Evolutionary conservation across 2,797 vertebrate genomes (phyloP), one percentile per base, ranked within the genome.

Genomic region (Tangara arthus): DNA sequence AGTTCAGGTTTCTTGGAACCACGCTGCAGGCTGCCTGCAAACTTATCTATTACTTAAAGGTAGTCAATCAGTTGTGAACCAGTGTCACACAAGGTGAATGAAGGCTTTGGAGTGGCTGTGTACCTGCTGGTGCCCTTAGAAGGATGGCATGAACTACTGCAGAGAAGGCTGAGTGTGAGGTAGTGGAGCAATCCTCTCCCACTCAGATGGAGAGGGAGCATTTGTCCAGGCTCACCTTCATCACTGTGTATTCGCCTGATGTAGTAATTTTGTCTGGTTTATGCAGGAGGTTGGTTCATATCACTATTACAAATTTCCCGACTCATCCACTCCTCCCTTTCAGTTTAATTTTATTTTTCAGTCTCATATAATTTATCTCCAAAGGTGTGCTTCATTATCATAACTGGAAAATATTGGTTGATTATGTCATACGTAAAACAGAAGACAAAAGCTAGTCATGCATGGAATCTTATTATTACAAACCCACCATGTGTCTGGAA

Each of bases 321-420:
- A 82, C 39, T 91, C 81, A 92, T 50, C 39, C 0, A 0, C 65
- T 89, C 46, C 50, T 91, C 69, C 49, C 13, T 82, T 93, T 80
- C 53, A 55, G 56, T 82, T 90, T 69, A 60, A 80, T 92, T 94
- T 80, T 77, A 23, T 71, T 92, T 94, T 92, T 85, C 37, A 55
- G 19, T 65, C 69, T 89, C 53, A 80, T 22, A 37, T 60, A 9
- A 68, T 81, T 82, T 77, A 34, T 65, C 46, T 85, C 39, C 65
- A 71, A 89, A 91, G 32, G 61, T 89, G 50, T 21, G 32, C 70
- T 90, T 72, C 61, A 78, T 61, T 82, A 71, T 6, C 28, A 9
- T 47, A 68, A 53, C 27, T 64, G 37, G 55, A 92, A 96, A 87
- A 81, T 81, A 87, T 53, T 39, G 46, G 23, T 35, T 87, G 34